Conservation (phyloP, 1,140 invertebrate genomes). For the Lordiphosa stackelbergi region DNA sequence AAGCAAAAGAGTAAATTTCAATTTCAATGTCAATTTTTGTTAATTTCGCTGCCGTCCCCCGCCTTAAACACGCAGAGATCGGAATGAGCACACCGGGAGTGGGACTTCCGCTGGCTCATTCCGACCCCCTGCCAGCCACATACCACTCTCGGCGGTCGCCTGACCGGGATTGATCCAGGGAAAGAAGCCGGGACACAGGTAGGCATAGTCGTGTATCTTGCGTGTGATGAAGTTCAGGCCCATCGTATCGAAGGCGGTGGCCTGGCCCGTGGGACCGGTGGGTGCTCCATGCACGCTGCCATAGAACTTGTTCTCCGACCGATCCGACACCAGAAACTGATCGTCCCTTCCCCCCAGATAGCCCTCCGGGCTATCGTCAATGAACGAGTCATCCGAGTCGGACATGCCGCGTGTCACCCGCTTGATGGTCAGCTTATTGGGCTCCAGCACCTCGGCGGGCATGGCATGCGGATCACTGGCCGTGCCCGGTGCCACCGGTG, state of each 20-base stretch:
- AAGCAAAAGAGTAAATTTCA: conserved; percentile 40
- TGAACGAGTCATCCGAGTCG: conserved; percentile 89
- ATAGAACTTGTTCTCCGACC: conserved; percentile 91
- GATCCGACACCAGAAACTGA: conserved; percentile 90
- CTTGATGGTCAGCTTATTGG: conserved; percentile 75
- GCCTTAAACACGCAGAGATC: too few relatives aligned
- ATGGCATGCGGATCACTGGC: conserved; percentile 77
- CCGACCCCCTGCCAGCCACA: conserved; percentile 11
- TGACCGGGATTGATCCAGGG: conserved; percentile 92
- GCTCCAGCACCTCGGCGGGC: conserved; percentile 78
- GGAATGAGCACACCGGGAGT: not conserved
- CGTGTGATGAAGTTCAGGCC: conserved; percentile 81
- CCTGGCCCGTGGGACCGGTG: conserved; percentile 72
- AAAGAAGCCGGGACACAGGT: conserved; percentile 90
- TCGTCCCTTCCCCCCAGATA: conserved; percentile 86
- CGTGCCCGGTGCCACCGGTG: conserved; percentile 85
- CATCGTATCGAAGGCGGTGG: conserved; percentile 78
- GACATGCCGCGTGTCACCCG: conserved; percentile 82
- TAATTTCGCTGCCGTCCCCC: not conserved
- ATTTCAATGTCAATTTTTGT: conserved; percentile 17
- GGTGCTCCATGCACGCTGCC: conserved; percentile 79
- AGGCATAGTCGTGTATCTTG: conserved; percentile 83
- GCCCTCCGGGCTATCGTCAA: conserved; percentile 86
- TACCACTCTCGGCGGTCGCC: conserved; percentile 87
- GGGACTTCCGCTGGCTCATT: not conserved